Evolutionary conservation across 2,888 invertebrate genomes (phyloP), one percentile per base, ranked within the genome.

Genomic region (Ornithoptera priamus): DNA sequence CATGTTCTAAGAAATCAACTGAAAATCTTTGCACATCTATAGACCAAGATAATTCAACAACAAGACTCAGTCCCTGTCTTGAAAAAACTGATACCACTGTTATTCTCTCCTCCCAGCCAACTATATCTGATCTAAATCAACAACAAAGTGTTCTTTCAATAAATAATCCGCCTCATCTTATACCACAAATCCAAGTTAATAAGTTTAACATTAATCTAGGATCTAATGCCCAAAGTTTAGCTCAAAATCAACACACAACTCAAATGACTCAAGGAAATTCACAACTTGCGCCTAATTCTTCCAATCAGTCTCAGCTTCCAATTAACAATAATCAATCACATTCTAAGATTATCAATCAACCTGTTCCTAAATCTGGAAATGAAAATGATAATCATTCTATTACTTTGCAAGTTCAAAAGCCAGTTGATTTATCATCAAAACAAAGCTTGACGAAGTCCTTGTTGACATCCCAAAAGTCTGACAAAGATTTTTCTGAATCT

Each of bases 401-500:
- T 77, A 74, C 80, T 74, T 77, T 77, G 65, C 84, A 84, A 78
- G 72, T 77, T 72, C 85, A 83, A 77, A 87, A 85, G 72, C 85
- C 80, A 68, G 73, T 77, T 71, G 89, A 90, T 71, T 82, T 81
- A 76, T 65, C 79, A 58, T 71, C 78, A 10, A 77, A 78, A 64
- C 81, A 80, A 65, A 81, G 73, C 76, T 65, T 78, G 30, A 75
- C 74, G 42, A 90, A 89, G 79, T 80, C 86, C 39, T 74, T 82
- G 72, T 84, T 84, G 76, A 69, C 80, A 70, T 73, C 82, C 30
- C 87, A 86, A 75, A 91, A 89, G 75, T 77, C 84, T 66, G 91
- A 90, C 74, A 89, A 89, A 78, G 90, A 90, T 66, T 73, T 85
- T 72, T 83, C 88, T 6, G 90, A 90, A 79, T 79, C 85, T 67